Evolutionary conservation across 2,888 invertebrate genomes (phyloP), one percentile per base, ranked within the genome.

Genomic region (Dendrolimus houi): DNA sequence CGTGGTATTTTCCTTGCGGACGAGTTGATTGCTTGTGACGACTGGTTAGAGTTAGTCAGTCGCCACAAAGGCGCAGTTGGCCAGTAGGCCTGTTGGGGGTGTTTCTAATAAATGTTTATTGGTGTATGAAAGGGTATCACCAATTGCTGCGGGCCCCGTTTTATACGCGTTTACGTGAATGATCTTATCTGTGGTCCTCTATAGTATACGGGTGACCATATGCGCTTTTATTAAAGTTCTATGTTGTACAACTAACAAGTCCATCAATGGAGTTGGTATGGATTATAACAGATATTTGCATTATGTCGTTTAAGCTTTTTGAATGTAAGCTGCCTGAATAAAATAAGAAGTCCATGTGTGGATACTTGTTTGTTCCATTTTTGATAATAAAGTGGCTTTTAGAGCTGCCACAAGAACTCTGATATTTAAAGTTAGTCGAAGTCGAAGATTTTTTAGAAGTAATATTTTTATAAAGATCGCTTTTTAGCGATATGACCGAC

Each of bases 181-280:
- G 87, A 87, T 90, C 77, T 86, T 88, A 89, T 90, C 89, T 82
- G 81, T 67, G 81, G 81, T 70, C 71, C 75, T 71, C 68, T 72
- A 64, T 75, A 72, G 69, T 69, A 88, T 87, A 85, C 84, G 87
- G 87, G 87, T 73, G 69, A 74, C 71, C 77, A 47, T 47, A 9
- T 47, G 72, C 77, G 79, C 82, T 85, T 86, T 82, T 86, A 86
- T 87, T 86, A 83, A 84, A 83, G 72, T 77, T 71, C 73, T 68
- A 75, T 76, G 75, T 77, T 77, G 64, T 72, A 71, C 61, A 62
- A 65, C 62, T 66, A 62, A 76, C 67, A 71, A 62, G 53, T 62
- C 62, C 66, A 67, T 61, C 63, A 58, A 56, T 79, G 59, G 82
- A 80, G 76, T 58, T 41, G 68, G 55, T 29, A 6, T 29, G 6